phyloP scores from a whole-genome alignment of 1,140 invertebrate species.

The Eumaeus atala region DNA sequence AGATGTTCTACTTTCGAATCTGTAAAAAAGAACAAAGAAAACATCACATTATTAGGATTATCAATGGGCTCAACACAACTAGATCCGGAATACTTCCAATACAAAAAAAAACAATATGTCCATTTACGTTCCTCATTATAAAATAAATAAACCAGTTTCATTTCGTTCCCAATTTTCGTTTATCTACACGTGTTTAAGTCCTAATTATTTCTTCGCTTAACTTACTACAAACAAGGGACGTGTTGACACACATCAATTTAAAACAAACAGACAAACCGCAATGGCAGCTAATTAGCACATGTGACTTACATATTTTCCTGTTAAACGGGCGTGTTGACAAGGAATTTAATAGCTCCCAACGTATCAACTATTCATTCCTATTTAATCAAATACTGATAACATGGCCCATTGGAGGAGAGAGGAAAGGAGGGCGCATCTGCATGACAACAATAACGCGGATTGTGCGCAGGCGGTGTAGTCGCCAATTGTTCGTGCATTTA shows the following conservation, averaged over 20 bases:
- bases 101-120: not conserved
- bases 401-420: no score
- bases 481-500: no score
- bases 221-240: conserved; percentile 21
- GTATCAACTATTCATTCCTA: no score
- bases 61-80: no score
- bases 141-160: conserved; percentile 8
- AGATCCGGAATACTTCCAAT: no score
- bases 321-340: conserved; percentile 10
- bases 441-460: no score
- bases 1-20: no score
- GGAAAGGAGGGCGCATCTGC: no score
- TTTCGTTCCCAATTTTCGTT: conserved; percentile 10
- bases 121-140: conserved; percentile 11
- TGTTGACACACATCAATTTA: conserved; percentile 29
- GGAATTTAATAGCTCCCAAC: not conserved
- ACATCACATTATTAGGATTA: no score
- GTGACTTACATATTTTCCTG: conserved; percentile 11
- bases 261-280: conserved; percentile 26
- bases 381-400: no score
- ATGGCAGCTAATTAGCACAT: conserved; percentile 23
- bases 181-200: conserved; percentile 30
- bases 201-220: conserved; percentile 21
- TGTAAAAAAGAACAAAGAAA: no score
- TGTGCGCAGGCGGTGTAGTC: no score